A percentile compares a stretch with the other conserved stretches of the same genome.
These are phyloP conservation scores for Pachyrhynchus sulphureomaculatus DNA, from an alignment of 1,140 invertebrate genomes.

Conservation along the genomic window DNA sequence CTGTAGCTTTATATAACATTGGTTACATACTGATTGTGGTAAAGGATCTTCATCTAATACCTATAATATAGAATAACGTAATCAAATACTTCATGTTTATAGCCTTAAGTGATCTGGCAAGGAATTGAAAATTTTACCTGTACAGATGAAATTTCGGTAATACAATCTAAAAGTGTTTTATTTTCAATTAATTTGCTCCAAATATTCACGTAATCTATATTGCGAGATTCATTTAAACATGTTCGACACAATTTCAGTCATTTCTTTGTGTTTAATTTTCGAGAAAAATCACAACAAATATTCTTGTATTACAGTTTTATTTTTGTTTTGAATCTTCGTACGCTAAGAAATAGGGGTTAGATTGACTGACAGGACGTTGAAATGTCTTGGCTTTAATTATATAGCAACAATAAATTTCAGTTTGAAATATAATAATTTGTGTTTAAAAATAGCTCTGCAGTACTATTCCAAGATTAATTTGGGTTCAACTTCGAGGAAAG, in stretches of 20 bases:
- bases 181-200: constrained; percentile 1
- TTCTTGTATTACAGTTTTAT: no score
- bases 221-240: neutral
- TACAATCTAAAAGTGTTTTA: neutral
- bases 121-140: neutral
- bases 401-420: no score
- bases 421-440: no score
- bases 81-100: neutral
- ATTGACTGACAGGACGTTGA: no score
- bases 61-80: constrained; percentile 2
- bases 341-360: no score
- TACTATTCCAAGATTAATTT: no score
- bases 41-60: neutral
- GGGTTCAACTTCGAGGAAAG: no score
- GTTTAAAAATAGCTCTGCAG: no score
- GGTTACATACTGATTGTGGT: constrained; percentile 4
- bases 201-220: neutral
- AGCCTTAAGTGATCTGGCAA: no score
- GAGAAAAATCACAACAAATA: no score
- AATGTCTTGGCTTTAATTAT: no score
- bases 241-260: constrained; percentile 1
- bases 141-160: neutral
- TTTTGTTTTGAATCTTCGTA: no score
- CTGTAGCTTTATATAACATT: neutral
- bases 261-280: neutral